Base-by-base conservation (phyloP, 2,113 vertebrate species). In the Plecotus auritus region DNA sequence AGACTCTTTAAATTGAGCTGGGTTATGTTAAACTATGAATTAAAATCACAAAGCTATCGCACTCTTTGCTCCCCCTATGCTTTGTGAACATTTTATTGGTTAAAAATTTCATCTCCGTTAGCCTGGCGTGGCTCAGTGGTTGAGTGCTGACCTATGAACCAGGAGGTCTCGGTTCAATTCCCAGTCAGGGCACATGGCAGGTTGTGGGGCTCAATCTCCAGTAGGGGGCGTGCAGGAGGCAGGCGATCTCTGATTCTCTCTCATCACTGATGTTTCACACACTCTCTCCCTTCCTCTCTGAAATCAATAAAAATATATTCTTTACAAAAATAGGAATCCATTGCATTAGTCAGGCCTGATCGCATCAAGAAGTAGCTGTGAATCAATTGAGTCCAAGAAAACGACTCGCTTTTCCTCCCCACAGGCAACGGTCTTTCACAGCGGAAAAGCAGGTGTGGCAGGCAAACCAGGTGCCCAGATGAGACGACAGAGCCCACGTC, bases 361-460 rank as follows among this genome's bases (percentile, higher is more conserved):
- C 1, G 49, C 35, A 82, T 64, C 80, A 37, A 51, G n/a, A 69
- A 49, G 28, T 30, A 66, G 49, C 77, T 73, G 32, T 28, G 22
- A 32, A 22, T 82, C 35, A 51, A 81, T 14, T 42, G n/a, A 37
- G 67, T n/a, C 26, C 26, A 67, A 32, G 59, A 89, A 77, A 85
- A n/a, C 7, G 22, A 13, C 17, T 51, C n/a, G 4, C 1, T 37
- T n/a, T 66, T n/a, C 66, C n/a, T 81, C 14, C n/a, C 30, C 9
- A 0, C 0, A 56, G 54, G 35, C 9, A 42, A 17, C 0, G 1
- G 56, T 28, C 56, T 61, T 73, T 86, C 23, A 37, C 18, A 66
- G 45, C 3, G 84, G 61, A 64, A 28, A 64, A 88, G 77, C 10
- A 59, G 42, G 14, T 1, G 4, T 0, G 1, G 47, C 1, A 13